Base-by-base conservation (phyloP, 2,888 invertebrate species). In the Empis stercorea region DNA sequence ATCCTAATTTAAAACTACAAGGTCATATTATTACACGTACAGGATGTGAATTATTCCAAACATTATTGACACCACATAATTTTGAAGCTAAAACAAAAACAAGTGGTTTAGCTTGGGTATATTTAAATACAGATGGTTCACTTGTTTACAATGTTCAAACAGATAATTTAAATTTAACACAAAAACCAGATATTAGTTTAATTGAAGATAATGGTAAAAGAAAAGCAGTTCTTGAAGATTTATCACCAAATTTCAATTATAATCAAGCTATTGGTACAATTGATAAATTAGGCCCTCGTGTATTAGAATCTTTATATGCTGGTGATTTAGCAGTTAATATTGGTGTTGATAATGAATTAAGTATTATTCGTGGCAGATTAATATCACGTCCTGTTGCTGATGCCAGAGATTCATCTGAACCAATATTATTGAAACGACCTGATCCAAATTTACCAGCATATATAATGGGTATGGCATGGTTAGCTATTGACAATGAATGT, bases 241-340 rank as follows among this genome's bases (percentile, higher is more conserved):
- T 87, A 44, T 80, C 79, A 0, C 74, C 78, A 0, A 74, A 71
- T 17, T 68, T 75, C 27, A 64, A 78, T 60, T 71, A 78, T 61
- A 69, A 79, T 60, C 68, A 77, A 68, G 80, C 79, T 1, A 81
- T 82, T 53, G 91, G 89, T 5, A 82, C 83, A 0, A 68, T 87
- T 34, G 83, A 84, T 16, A 78, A 82, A 52, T 76, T 87, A 5
- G 84, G 83, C 40, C 87, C 89, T 0, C 79, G 86, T 53, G 81
- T 89, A 3, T 73, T 91, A 41, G 88, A 89, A 55, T 84, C 87
- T 0, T 67, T 93, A 20, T 87, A 91, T 61, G 80, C 80, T 45
- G 88, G 87, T 1, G 86, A 87, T 54, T 71, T 92, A 17, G 82
- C 80, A 15, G 79, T 92, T 0, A 84, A 83, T 59, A 82, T 91